These are phyloP conservation scores for Zoanthus solanderi DNA, from an alignment of 92 coral and sea anemone genomes.

Conservation along the genomic window DNA sequence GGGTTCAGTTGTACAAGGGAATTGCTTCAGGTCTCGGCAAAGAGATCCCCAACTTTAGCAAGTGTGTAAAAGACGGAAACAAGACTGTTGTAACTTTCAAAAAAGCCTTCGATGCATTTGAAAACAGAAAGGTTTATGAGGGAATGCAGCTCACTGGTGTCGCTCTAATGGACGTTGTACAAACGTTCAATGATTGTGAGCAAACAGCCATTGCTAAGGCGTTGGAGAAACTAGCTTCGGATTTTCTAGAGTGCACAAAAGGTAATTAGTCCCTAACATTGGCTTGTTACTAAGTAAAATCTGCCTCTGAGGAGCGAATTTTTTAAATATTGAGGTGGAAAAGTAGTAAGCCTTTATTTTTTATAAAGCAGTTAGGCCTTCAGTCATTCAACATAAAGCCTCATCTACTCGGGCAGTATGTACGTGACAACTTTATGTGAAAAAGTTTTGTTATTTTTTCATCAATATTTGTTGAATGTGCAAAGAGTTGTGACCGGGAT, in stretches of 20 bases:
- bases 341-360: too few species aligned
- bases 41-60: slow-evolving; percentile 76
- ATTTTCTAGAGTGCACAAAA: slow-evolving; percentile 72
- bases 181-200: slow-evolving; percentile 78
- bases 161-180: slow-evolving; percentile 75
- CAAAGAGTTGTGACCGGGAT: too few species aligned
- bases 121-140: slow-evolving; percentile 65
- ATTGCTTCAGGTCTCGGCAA: slow-evolving; percentile 83
- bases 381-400: too few species aligned
- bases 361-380: too few species aligned
- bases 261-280: slow-evolving; percentile 36
- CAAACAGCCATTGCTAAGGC: slow-evolving; percentile 84
- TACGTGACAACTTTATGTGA: too few species aligned
- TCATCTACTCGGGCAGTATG: too few species aligned
- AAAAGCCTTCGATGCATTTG: slow-evolving; percentile 83
- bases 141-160: slow-evolving; percentile 78
- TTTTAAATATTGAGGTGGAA: too few species aligned
- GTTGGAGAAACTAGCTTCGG: slow-evolving; percentile 80
- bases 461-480: too few species aligned
- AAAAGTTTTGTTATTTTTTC: too few species aligned
- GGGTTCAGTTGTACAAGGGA: slow-evolving; percentile 87
- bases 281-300: too few species aligned
- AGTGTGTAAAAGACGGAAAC: slow-evolving; percentile 86
- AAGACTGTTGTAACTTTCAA: slow-evolving; percentile 78
- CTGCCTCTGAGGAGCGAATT: too few species aligned